A percentile compares a stretch with the other conserved stretches of the same genome.
Conservation (phyloP, 2,888 invertebrate species). For the Asteroscopus sphinx region DNA sequence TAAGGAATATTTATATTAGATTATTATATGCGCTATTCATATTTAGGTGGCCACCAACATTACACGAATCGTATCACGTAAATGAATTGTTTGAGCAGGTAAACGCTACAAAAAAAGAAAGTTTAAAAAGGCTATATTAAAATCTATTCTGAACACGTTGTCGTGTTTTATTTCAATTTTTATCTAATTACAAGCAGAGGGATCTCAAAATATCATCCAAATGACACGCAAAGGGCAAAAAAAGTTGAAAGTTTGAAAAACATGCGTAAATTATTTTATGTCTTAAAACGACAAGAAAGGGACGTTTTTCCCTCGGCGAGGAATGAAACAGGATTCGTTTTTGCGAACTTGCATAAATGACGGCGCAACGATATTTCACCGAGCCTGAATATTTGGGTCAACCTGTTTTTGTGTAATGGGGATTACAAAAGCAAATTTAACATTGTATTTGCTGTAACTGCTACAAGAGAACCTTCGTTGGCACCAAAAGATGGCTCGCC, state of each 20-base stretch:
- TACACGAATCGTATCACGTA: slow-evolving; percentile 32
- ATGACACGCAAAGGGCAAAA: slow-evolving; percentile 78
- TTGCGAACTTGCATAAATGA: slow-evolving; percentile 88
- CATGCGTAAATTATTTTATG: slow-evolving; percentile 72
- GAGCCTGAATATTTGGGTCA: slow-evolving; percentile 87
- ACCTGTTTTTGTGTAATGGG: slow-evolving; percentile 88
- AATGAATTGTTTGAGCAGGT: slow-evolving; percentile 39
- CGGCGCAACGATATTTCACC: slow-evolving; percentile 85
- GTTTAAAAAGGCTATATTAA: slow-evolving; percentile 20
- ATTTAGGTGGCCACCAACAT: slow-evolving; percentile 54
- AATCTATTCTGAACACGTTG: slow-evolving; percentile 48
- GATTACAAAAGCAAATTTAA: slow-evolving; percentile 87
- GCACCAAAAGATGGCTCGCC: slow-evolving; percentile 82
- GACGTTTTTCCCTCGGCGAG: slow-evolving; percentile 74
- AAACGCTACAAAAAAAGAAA: slow-evolving; percentile 20
- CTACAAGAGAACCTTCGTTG: slow-evolving; percentile 80
- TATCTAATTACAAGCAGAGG: slow-evolving; percentile 77
- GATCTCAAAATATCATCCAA: slow-evolving; percentile 77
- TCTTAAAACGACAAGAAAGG: slow-evolving; percentile 75
- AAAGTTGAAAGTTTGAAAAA: slow-evolving; percentile 67
- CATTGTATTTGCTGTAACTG: slow-evolving; percentile 86
- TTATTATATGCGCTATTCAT: slow-evolving; percentile 69
- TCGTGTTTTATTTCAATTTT: slow-evolving; percentile 68
- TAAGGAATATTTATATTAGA: slow-evolving; percentile 79
- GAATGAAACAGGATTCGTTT: slow-evolving; percentile 82